These are phyloP conservation scores for Eptatretus burgeri DNA, from an alignment of 2,113 vertebrate genomes.

Conservation along the genomic window DNA sequence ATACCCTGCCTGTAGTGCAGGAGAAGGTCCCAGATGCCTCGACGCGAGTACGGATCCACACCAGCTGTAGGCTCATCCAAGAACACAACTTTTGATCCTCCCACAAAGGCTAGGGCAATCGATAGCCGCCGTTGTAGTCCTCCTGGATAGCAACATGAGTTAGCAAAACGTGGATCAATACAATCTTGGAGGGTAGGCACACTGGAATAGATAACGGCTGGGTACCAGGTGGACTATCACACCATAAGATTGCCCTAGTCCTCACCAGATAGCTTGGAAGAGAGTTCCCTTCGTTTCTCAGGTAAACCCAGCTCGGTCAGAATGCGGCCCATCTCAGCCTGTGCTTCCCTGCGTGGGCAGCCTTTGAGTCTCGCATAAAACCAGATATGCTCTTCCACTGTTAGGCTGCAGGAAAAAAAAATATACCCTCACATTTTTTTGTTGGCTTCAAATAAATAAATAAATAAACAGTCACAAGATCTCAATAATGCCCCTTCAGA, in stretches of 20 bases:
- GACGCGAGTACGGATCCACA: background rate
- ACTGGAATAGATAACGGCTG: too few relatives aligned
- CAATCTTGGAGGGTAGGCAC: too few relatives aligned
- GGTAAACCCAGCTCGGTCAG: background rate
- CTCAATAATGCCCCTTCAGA: too few relatives aligned
- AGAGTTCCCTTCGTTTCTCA: background rate
- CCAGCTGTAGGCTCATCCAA: background rate
- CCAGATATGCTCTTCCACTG: background rate
- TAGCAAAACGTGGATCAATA: too few relatives aligned
- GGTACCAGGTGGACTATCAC: too few relatives aligned
- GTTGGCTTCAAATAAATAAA: too few relatives aligned
- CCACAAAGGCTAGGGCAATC: conserved; percentile 1
- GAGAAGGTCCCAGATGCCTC: conserved; percentile 6
- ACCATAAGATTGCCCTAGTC: background rate
- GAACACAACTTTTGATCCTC: conserved; percentile 5
- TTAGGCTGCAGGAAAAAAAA: background rate
- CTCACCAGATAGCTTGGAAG: conserved; percentile 1
- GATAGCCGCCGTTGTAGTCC: conserved; percentile 2
- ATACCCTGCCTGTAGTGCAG: conserved; percentile 4
- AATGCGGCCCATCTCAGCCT: conserved; percentile 4
- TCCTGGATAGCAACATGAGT: background rate
- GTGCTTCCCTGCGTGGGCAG: background rate
- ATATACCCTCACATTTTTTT: too few relatives aligned
- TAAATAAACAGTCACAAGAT: too few relatives aligned
- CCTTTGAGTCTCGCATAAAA: conserved; percentile 1